A percentile compares a stretch with the other conserved stretches of the same genome.
These are phyloP conservation scores for Drosophila lowei DNA, from an alignment of 1,140 invertebrate genomes.

Conservation along the genomic window DNA sequence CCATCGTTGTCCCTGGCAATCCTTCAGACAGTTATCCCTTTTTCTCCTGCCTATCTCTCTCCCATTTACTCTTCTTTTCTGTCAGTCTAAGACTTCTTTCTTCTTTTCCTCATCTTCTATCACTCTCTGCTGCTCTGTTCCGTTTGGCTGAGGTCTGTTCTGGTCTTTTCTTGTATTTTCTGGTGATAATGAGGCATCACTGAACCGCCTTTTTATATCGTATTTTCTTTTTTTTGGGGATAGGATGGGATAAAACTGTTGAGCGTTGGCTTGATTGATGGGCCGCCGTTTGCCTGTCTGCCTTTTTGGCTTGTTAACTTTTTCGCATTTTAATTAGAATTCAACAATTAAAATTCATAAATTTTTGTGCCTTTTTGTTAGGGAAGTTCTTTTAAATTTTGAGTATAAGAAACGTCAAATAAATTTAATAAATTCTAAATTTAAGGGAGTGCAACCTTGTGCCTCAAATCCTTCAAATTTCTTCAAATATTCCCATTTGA, in stretches of 20 bases:
- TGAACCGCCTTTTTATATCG: constrained; percentile 21
- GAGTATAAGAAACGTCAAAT: too few relatives aligned
- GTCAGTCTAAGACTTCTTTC: constrained; percentile 38
- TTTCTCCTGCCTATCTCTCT: not conserved
- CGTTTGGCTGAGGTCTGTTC: constrained; percentile 11
- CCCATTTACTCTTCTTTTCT: not conserved
- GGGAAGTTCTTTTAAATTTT: not conserved
- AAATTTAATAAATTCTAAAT: too few relatives aligned
- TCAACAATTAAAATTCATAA: not conserved
- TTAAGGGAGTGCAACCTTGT: too few relatives aligned
- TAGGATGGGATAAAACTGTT: constrained; percentile 21
- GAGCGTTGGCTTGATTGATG: constrained; percentile 49
- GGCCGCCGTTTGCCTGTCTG: not conserved
- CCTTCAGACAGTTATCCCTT: constrained; percentile 28
- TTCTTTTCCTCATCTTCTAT: constrained; percentile 2
- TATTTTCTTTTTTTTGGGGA: not conserved
- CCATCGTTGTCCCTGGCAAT: constrained; percentile 56
- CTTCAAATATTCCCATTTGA: too few relatives aligned
- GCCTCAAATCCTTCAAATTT: too few relatives aligned
- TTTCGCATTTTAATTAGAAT: constrained; percentile 38
- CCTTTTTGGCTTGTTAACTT: constrained; percentile 36
- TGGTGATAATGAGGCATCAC: constrained; percentile 42
- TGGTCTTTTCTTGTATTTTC: constrained; percentile 18
- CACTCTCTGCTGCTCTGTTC: not conserved
- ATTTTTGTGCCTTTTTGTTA: not conserved